Evolutionary conservation across 2,888 invertebrate genomes (phyloP), one percentile per base, ranked within the genome.

Genomic region (Stenodera caucasica): DNA sequence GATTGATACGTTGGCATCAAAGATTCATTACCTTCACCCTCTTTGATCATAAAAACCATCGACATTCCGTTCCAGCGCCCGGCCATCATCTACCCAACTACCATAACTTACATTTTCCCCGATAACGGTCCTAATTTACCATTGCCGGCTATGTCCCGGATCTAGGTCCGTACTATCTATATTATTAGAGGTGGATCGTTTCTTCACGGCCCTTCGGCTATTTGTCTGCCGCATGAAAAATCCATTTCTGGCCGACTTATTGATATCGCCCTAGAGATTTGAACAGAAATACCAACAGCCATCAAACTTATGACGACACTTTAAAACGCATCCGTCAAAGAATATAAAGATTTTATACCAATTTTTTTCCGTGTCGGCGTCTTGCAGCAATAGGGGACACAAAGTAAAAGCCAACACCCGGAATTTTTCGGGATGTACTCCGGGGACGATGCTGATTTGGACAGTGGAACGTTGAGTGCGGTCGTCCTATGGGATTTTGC

Each of bases 211-310:
- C 78, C 77, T 72, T 76, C 72, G 74, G 77, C 78, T 78, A 79
- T 80, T 80, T 79, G 78, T 80, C 79, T 78, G 67, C 70, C 75
- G 77, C 80, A 81, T 81, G 81, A 81, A 81, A 81, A 81, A 81
- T 81, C 81, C 81, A 81, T 81, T 81, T 81, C 80, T 81, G 77
- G 75, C 71, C 74, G 80, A 80, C 81, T 81, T 81, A 81, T 80
- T 81, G 81, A 81, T 81, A 80, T 77, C 75, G 76, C 80, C 80
- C 81, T 66, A 57, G 80, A 72, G 79, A 67, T 59, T 70, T 65
- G 64, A 72, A 45, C 1, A 45, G 45, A 45, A 45, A 45, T 21
- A 45, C 45, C 45, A 21, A 73, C 37, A 66, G 66, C 70, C 70
- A 70, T 65, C 69, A 70, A 75, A 77, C 76, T 76, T 78, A 77